Evolutionary conservation across 2,797 vertebrate species (phyloP), one percentile per base, ranked within the genome.

Genomic region (Danio albolineatus): DNA sequence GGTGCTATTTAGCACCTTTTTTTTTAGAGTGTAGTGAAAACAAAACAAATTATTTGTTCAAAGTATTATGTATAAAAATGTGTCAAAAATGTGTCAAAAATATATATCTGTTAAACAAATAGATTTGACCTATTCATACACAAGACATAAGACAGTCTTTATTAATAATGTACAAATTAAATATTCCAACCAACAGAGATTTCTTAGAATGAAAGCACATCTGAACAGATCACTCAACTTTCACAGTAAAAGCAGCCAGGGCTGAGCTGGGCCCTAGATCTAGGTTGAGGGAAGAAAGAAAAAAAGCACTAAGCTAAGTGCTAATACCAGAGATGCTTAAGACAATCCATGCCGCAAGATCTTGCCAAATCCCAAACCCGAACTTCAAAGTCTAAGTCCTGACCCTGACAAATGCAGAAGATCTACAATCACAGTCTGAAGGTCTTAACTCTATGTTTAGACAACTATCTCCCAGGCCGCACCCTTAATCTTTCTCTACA

Each of bases 221-320:
- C 46, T 91, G 85, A 92, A 91, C 82, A 59, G 88, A 88, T 89
- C 85, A 81, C 82, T 83, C 48, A 87, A 90, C 91, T 91, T 84
- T 82, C 5, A 44, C 13, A 73, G 89, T 90, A 91, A 91, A 89
- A 87, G 85, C 89, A 84, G 86, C 86, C 85, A 85, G 87, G 89
- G 84, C 83, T 85, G 82, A 90, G 88, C 86, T 73, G 10, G 83
- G 81, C 85, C 82, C 13, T 80, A 84, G 89, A 93, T 91, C 87
- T 90, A 88, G 90, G 91, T 90, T 92, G 91, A 93, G 89, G 89
- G 90, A 90, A 86, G 89, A 88, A 89, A 83, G 44, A 46, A 8
- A 89, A 89, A 90, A 87, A 85, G 88, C 7, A 73, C 70, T 49
- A 64, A 69, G 84, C 88, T 90, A 86, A 90, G 85, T 79, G 83